phyloP scores from a whole-genome alignment of 2,888 invertebrate species.

The Acrobasis suavella region DNA sequence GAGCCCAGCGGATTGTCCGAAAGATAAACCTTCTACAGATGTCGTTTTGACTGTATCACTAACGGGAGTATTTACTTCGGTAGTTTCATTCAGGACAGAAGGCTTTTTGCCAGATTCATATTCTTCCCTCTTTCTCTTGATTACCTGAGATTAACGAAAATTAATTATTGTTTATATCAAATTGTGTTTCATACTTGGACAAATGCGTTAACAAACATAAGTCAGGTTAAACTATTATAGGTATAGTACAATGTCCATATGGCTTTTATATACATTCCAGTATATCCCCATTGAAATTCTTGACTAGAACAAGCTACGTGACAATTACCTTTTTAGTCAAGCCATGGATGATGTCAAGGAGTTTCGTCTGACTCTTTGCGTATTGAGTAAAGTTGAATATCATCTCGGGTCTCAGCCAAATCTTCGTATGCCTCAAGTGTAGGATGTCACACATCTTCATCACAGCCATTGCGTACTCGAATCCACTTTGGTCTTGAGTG shows the following conservation, averaged over 20 bases:
- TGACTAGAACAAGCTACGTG: constrained; percentile 20
- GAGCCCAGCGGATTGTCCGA: constrained; percentile 87
- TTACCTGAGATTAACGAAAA: constrained; percentile 65
- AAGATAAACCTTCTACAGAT: constrained; percentile 86
- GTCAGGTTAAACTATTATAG: no score
- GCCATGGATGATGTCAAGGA: constrained; percentile 89
- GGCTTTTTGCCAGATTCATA: constrained; percentile 84
- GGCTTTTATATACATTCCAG: background rate
- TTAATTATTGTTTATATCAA: constrained; percentile 14
- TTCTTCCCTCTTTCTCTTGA: constrained; percentile 89
- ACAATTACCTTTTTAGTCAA: constrained; percentile 87
- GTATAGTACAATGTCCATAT: no score
- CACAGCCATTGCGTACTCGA: constrained; percentile 93
- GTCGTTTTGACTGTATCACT: constrained; percentile 53
- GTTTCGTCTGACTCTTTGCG: constrained; percentile 87
- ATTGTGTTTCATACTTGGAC: no score
- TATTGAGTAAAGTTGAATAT: constrained; percentile 89
- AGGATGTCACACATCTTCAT: constrained; percentile 95
- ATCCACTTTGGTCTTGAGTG: constrained; percentile 91
- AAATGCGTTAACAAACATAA: no score
- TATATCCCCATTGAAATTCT: constrained; percentile 24
- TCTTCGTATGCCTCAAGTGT: constrained; percentile 90
- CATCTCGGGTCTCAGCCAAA: constrained; percentile 90
- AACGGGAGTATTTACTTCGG: constrained; percentile 36
- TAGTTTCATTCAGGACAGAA: constrained; percentile 50